Evolutionary conservation across 2,113 vertebrate species (phyloP).

Genomic region (Amia ocellicauda): DNA sequence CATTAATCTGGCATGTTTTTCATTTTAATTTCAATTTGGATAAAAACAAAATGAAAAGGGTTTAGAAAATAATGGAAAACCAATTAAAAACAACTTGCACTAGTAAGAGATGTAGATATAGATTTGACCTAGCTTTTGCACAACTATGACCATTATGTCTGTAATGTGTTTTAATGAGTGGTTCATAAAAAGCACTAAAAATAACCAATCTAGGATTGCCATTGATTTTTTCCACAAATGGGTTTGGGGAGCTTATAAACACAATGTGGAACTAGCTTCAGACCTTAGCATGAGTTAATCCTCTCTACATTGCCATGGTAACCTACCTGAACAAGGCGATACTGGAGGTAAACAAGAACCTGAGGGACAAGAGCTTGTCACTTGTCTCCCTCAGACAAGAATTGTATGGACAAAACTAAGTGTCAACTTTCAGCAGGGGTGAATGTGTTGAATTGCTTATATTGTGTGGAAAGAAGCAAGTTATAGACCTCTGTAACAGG

Average conservation of each 20-base stretch:
- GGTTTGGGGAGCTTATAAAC: neutral
- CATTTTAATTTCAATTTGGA: no score
- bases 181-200: no score
- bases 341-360: slow-evolving; percentile 10
- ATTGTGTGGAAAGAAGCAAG: neutral
- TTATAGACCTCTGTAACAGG: no score
- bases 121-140: no score
- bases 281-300: slow-evolving; percentile 20
- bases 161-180: no score
- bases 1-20: no score
- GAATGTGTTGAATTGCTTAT: neutral
- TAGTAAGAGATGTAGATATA: no score
- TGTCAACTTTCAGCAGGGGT: slow-evolving; percentile 1
- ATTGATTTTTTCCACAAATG: neutral
- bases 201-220: neutral
- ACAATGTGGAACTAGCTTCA: slow-evolving; percentile 6
- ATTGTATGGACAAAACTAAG: neutral
- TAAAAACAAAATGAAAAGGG: no score
- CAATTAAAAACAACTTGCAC: no score
- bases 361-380: slow-evolving; percentile 1
- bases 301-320: slow-evolving; percentile 16
- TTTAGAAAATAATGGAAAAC: no score
- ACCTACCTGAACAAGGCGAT: slow-evolving; percentile 13
- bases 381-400: neutral
- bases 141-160: no score